phyloP scores from a whole-genome alignment of 2,888 invertebrate genomes.

The Dyspetes luteomarginatus region DNA sequence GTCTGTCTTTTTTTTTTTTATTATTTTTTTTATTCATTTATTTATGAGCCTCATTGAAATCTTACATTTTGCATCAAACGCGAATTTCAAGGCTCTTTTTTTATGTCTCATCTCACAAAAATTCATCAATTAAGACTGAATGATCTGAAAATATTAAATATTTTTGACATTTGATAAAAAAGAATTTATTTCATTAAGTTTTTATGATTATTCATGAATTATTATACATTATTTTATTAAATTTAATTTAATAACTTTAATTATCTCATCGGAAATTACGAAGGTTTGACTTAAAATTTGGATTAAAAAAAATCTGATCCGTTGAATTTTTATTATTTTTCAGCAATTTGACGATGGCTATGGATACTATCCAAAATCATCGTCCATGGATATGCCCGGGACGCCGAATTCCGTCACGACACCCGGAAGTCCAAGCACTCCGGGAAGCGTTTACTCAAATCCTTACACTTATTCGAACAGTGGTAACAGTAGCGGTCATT shows the following conservation, averaged over 20 bases:
- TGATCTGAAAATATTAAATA: too few relatives aligned
- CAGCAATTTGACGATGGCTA: slow-evolving; percentile 69
- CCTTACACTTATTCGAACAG: slow-evolving; percentile 75
- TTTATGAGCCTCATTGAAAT: slow-evolving; percentile 45
- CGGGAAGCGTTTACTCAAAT: slow-evolving; percentile 78
- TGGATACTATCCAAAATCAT: slow-evolving; percentile 69
- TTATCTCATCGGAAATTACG: not conserved
- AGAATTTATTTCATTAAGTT: too few relatives aligned
- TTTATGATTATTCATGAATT: too few relatives aligned
- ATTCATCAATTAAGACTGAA: too few relatives aligned
- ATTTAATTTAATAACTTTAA: too few relatives aligned
- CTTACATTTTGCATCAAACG: not conserved
- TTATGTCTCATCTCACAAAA: too few relatives aligned
- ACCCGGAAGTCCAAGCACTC: slow-evolving; percentile 78
- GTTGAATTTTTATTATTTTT: slow-evolving; percentile 32
- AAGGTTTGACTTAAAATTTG: too few relatives aligned
- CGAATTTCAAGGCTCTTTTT: not conserved
- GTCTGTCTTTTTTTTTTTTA: too few relatives aligned
- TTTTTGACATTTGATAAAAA: too few relatives aligned
- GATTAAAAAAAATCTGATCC: too few relatives aligned
- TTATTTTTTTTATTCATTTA: slow-evolving; percentile 16
- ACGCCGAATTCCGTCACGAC: slow-evolving; percentile 78
- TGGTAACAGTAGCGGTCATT: slow-evolving; percentile 69
- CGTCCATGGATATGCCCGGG: slow-evolving; percentile 75
- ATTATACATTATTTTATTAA: too few relatives aligned